These are phyloP conservation scores for Periophthalmodon schlosseri DNA, from an alignment of 2,113 vertebrate species.

Conservation along the genomic window DNA sequence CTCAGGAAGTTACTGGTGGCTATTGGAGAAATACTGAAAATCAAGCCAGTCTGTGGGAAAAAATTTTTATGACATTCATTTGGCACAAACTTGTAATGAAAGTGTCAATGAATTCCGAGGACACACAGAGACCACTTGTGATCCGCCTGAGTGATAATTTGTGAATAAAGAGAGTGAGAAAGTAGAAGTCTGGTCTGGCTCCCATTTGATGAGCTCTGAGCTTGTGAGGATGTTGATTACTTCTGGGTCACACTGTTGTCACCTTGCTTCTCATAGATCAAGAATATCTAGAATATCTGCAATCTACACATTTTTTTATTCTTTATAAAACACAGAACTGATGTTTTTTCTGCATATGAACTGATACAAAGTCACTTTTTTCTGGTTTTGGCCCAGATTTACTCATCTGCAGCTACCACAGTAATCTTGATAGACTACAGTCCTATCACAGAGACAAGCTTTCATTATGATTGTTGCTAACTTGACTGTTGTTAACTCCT, in stretches of 20 bases:
- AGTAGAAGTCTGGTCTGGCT: constrained; percentile 30
- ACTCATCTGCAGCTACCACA: constrained; percentile 39
- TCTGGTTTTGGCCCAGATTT: constrained; percentile 20
- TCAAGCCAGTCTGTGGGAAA: background rate
- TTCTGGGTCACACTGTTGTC: constrained; percentile 57
- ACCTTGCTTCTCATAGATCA: background rate
- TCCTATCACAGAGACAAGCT: too few species aligned
- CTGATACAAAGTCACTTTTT: background rate
- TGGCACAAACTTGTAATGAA: constrained; percentile 16
- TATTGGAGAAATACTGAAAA: background rate
- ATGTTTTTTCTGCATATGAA: too few species aligned
- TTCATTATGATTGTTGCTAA: too few species aligned
- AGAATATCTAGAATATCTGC: background rate
- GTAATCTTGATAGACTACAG: too few species aligned
- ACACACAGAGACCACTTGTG: constrained; percentile 2
- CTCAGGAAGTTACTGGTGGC: constrained; percentile 9
- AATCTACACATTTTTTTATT: too few species aligned
- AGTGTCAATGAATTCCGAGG: constrained; percentile 24
- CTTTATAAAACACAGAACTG: too few species aligned
- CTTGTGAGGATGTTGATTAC: constrained; percentile 64
- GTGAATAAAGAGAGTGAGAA: constrained; percentile 18
- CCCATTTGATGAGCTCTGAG: constrained; percentile 63
- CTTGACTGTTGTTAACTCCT: too few species aligned
- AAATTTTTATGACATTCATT: constrained; percentile 9
- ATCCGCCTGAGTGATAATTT: constrained; percentile 2